Evolutionary conservation across 2,113 vertebrate species (phyloP), one percentile per base, ranked within the genome.

Genomic region (Neodon shergylaensis): DNA sequence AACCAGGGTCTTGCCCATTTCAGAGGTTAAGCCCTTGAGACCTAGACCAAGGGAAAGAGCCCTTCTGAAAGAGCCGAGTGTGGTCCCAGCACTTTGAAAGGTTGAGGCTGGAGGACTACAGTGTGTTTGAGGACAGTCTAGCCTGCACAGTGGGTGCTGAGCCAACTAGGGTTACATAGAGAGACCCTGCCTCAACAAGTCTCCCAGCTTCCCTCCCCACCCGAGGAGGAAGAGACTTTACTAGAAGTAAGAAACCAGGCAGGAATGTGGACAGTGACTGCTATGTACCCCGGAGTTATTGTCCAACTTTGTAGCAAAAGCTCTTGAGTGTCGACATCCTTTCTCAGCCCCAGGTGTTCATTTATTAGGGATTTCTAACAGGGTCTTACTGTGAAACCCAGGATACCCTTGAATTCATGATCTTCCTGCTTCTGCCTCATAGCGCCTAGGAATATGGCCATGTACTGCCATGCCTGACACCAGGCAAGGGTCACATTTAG

Each of bases 11-110:
- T 78, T 85, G 58, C 79, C 28, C 7, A 73, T 61, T 61, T 70
- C 33, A 79, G 49, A 96, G 44, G 70, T 61, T 61, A 94, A 94
- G 33, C 5, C 21, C n/a, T 39, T 66, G 72, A 90, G 91, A 86
- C 21, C 61, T 92, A 72, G 44, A 54, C 70, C 52, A 82, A 63
- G 44, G 81, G 26, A 92, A 85, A 4, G 68, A 85, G 65, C 3
- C 36, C 26, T 31, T 95, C 47, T 81, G 65, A 49, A 21, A 88
- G 73, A 92, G 70, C 87, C 83, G 42, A n/a, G 68, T 88, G 49
- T 74, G 70, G 9, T 58, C 24, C 68, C 36, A 88, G 42, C 36
- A 31, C 52, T 88, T 73, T 54, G 36, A 58, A 52, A 72, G 47
- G 47, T 68, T 54, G 49, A 73, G 49, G 26, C 49, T 54, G 36